phyloP scores from a whole-genome alignment of 2,113 vertebrate genomes.

The Craseonycteris thonglongyai region DNA sequence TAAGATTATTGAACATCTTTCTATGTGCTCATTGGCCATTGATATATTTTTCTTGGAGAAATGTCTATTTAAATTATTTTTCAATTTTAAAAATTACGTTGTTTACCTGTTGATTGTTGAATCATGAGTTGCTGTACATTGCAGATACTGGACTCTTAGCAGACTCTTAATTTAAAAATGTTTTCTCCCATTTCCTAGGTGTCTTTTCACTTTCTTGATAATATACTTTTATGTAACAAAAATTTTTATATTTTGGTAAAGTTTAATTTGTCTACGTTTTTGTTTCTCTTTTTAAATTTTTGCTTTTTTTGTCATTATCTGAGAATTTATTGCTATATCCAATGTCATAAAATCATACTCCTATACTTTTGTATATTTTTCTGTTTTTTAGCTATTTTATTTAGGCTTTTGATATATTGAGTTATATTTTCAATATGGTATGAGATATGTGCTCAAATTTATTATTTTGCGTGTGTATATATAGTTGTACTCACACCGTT shows the following conservation, averaged over 20 bases:
- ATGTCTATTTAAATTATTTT: too few relatives aligned
- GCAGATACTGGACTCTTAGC: not conserved
- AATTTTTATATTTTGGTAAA: not conserved
- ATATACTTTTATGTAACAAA: not conserved
- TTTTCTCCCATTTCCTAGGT: not conserved
- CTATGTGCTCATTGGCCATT: too few relatives aligned
- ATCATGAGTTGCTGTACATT: not conserved
- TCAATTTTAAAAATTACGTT: too few relatives aligned
- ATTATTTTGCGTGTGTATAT: not conserved
- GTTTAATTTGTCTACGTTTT: not conserved
- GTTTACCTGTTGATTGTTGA: too few relatives aligned
- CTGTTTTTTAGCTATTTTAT: too few relatives aligned
- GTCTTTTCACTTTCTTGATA: not conserved
- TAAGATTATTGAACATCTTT: too few relatives aligned
- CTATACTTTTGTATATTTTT: too few relatives aligned
- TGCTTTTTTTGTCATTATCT: not conserved
- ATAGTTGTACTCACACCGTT: accelerated
- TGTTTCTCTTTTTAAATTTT: too few relatives aligned
- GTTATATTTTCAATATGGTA: not conserved
- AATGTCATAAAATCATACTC: not conserved
- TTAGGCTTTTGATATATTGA: not conserved
- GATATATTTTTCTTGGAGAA: too few relatives aligned
- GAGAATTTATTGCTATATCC: not conserved
- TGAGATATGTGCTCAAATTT: not conserved
- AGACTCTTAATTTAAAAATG: not conserved